Base-by-base conservation (phyloP, 2,797 vertebrate genomes). In the Spea hammondii region DNA sequence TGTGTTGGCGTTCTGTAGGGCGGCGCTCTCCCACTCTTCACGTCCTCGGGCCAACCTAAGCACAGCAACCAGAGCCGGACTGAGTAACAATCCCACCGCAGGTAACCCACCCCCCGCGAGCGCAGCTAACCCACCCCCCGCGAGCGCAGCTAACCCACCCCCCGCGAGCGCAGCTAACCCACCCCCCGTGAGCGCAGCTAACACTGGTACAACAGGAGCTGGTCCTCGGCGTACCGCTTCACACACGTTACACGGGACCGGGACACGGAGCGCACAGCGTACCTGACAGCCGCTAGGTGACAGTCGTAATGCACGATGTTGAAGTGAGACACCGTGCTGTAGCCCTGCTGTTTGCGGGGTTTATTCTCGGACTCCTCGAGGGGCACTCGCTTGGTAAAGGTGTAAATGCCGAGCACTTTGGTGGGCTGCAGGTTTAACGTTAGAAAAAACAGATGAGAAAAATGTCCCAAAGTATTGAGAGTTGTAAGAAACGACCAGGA, bases 221-320 rank as follows among this genome's bases (percentile, higher is more conserved):
- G 1, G 2, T 32, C 32, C 32, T 32, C 32, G 32, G 32, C 32
- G 32, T 32, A 32, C 32, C 32, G 32, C 32, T 32, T 32, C 32
- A 32, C 32, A 32, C 32, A 17, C 17, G 17, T 17, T 17, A 17
- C 17, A 32, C 32, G 32, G 32, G 32, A 32, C 32, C 32, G 32
- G 32, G 32, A 32, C 32, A 32, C 32, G 32, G 32, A 32, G 32
- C 32, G 32, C 32, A 3, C 32, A 3, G 1, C 32, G 32, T 89
- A 99, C 97, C 98, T 94, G 85, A 99, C 98, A 1, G 98, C 98
- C n/a, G 98, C 98, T 69, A 99, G 91, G 86, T 99, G 98, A 81
- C 98, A 99, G 84, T 99, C 98, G 0, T 99, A 99, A 90, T 99
- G 98, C 86, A 99, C 97, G 9, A 99, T 99, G 93, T 99, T 99